Evolutionary conservation across 2,888 invertebrate genomes (phyloP).

Genomic region (Microchrysa polita): DNA sequence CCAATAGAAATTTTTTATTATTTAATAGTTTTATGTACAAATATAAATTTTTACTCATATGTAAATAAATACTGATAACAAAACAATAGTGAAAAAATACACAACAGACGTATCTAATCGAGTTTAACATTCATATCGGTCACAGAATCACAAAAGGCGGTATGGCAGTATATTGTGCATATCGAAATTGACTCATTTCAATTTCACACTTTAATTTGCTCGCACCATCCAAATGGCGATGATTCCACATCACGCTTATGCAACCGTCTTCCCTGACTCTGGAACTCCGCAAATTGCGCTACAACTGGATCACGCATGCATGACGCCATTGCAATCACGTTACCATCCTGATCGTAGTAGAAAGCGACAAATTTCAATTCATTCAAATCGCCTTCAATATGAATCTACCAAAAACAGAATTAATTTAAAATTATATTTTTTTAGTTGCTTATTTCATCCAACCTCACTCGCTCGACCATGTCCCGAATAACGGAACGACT

Average conservation of each 20-base stretch:
- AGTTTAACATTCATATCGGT: too few relatives aligned
- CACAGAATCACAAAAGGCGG: too few relatives aligned
- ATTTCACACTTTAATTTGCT: slow-evolving; percentile 19
- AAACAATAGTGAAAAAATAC: too few relatives aligned
- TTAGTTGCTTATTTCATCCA: slow-evolving; percentile 8
- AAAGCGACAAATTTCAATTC: slow-evolving; percentile 82
- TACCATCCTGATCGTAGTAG: slow-evolving; percentile 75
- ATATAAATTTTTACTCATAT: too few relatives aligned
- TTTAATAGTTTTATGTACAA: too few relatives aligned
- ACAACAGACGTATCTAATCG: too few relatives aligned
- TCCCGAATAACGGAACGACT: slow-evolving; percentile 85
- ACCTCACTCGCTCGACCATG: slow-evolving; percentile 69
- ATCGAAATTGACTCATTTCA: too few relatives aligned
- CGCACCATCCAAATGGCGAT: slow-evolving; percentile 73
- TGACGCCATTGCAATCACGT: slow-evolving; percentile 82
- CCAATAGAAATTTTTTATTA: too few relatives aligned
- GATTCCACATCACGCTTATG: slow-evolving; percentile 71
- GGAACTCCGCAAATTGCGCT: slow-evolving; percentile 83
- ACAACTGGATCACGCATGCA: slow-evolving; percentile 89
- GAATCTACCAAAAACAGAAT: slow-evolving; percentile 53
- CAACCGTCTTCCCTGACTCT: slow-evolving; percentile 73
- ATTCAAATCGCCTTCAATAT: slow-evolving; percentile 81
- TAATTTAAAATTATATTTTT: neutral
- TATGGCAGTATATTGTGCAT: neutral
- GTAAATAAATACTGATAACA: too few relatives aligned